Evolutionary conservation across 2,797 vertebrate species (phyloP).

Genomic region (Poecilia velifera): DNA sequence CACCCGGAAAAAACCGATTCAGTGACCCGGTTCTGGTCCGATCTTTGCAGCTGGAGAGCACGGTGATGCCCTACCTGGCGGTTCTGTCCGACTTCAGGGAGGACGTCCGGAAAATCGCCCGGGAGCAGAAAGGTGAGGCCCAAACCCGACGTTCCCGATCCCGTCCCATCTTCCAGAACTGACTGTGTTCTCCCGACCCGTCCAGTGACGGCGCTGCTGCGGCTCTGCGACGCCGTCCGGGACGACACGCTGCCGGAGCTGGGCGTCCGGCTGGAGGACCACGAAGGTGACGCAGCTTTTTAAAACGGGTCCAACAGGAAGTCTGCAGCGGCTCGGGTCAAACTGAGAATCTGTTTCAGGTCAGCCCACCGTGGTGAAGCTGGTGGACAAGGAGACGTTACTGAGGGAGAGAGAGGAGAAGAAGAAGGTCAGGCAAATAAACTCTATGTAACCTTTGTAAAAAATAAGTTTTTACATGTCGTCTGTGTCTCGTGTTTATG

Average conservation of each 20-base stretch:
- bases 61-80: slow-evolving; percentile 92
- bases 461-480: no score
- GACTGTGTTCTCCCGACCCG: background rate
- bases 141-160: background rate
- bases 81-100: slow-evolving; percentile 94
- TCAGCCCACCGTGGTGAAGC: slow-evolving; percentile 91
- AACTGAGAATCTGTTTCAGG: slow-evolving; percentile 76
- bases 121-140: slow-evolving; percentile 88
- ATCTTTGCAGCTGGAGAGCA: slow-evolving; percentile 83
- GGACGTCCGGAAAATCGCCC: slow-evolving; percentile 88
- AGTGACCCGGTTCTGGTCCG: background rate
- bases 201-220: slow-evolving; percentile 88
- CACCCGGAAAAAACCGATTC: background rate
- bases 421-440: slow-evolving; percentile 81
- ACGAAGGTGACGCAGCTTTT: slow-evolving; percentile 86
- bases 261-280: slow-evolving; percentile 94
- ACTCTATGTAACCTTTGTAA: no score
- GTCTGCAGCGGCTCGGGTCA: background rate
- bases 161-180: background rate
- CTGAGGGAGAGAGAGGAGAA: slow-evolving; percentile 93
- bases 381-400: slow-evolving; percentile 90
- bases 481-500: no score
- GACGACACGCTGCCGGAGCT: slow-evolving; percentile 92
- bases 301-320: background rate
- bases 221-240: slow-evolving; percentile 88